Percentiles rank a stretch among this genome's conserved stretches.
These are phyloP conservation scores for Xiphophorus hellerii DNA, from an alignment of 2,113 vertebrate species.

Conservation along the genomic window DNA sequence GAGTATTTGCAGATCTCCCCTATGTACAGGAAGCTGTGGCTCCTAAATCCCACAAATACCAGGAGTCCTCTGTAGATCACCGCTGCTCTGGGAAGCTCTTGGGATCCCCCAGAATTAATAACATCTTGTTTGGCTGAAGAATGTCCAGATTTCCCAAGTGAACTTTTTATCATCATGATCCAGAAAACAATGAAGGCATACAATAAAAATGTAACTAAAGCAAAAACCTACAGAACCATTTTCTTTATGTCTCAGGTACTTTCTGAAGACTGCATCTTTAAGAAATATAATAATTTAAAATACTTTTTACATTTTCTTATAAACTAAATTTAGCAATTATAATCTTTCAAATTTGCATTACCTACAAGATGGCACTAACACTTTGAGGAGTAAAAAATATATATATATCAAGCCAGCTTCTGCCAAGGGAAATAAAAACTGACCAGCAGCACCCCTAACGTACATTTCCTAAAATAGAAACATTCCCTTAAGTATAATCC, in stretches of 20 bases:
- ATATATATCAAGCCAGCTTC: not conserved
- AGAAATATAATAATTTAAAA: no score
- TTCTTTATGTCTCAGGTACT: not conserved
- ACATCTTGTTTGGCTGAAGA: no score
- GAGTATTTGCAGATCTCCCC: no score
- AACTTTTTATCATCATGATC: no score
- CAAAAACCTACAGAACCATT: not conserved
- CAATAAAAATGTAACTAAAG: not conserved
- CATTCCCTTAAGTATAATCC: conserved; percentile 22
- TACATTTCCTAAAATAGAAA: conserved; percentile 20
- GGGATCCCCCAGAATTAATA: no score
- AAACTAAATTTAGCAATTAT: not conserved
- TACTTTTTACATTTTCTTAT: not conserved
- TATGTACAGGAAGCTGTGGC: no score
- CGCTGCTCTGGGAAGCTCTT: not conserved
- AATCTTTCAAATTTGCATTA: not conserved
- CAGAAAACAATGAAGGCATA: not conserved
- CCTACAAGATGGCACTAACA: not conserved
- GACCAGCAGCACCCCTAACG: conserved; percentile 4
- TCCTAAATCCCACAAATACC: no score
- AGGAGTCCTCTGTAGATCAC: not conserved
- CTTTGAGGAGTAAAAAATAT: no score
- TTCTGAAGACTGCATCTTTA: not conserved
- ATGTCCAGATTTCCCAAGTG: no score
- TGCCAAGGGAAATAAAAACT: conserved; percentile 13